These are phyloP conservation scores for Lophura nycthemera DNA, from an alignment of 2,113 vertebrate genomes.

Conservation along the genomic window DNA sequence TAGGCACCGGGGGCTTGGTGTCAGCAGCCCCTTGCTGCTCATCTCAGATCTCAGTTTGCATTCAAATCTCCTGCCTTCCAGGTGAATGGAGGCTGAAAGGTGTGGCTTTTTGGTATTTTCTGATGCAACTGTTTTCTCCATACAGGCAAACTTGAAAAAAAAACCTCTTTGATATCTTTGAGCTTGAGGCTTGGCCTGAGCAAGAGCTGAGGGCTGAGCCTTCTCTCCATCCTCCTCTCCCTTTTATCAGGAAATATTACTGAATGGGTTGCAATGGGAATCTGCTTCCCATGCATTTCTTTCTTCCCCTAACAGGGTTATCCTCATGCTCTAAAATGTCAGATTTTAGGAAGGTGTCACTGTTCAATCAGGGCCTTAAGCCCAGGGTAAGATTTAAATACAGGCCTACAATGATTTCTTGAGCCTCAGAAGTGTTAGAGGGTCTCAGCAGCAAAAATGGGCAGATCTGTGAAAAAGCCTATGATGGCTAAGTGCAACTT, in stretches of 20 bases:
- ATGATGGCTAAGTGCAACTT: background rate
- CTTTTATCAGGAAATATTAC: background rate
- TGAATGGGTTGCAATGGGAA: background rate
- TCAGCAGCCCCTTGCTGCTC: background rate
- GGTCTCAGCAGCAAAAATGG: background rate
- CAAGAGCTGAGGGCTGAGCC: background rate
- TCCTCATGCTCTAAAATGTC: background rate
- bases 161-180: background rate
- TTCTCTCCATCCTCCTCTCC: background rate
- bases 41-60: background rate
- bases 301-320: background rate
- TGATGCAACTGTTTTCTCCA: background rate
- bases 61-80: background rate
- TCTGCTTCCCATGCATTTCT: background rate
- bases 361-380: background rate
- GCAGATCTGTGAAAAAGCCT: background rate
- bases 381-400: background rate
- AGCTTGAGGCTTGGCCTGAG: background rate
- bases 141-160: background rate
- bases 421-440: background rate
- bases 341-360: background rate
- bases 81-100: background rate
- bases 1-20: accelerated
- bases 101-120: background rate
- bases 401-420: background rate